Conservation (phyloP, 1,140 invertebrate species). For the Thaumatotibia leucotreta region DNA sequence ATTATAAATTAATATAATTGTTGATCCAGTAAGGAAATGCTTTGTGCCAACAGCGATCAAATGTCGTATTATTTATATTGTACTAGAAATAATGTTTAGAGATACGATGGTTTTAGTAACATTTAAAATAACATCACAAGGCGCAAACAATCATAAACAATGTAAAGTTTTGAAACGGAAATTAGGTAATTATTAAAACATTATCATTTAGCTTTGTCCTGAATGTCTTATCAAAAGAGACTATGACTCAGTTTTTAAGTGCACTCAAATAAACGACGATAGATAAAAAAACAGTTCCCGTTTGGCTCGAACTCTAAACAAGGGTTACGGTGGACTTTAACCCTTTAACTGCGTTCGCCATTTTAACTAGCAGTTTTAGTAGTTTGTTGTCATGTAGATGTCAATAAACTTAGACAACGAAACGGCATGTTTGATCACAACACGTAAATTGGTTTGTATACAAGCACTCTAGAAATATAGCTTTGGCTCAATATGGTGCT, state of each 20-base stretch:
- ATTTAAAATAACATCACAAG: too few relatives aligned
- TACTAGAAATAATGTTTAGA: too few relatives aligned
- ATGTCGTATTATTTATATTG: too few relatives aligned
- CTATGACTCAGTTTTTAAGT: neutral
- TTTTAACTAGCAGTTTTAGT: constrained; percentile 37
- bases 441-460: constrained; percentile 30
- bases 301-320: constrained; percentile 21
- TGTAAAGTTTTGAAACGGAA: too few relatives aligned
- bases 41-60: too few relatives aligned
- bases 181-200: too few relatives aligned
- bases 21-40: too few relatives aligned
- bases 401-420: constrained; percentile 21
- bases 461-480: constrained; percentile 14
- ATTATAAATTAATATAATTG: too few relatives aligned
- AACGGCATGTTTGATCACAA: constrained; percentile 63
- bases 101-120: too few relatives aligned
- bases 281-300: constrained; percentile 16
- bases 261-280: neutral
- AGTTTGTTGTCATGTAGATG: constrained; percentile 23
- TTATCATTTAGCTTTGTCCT: neutral
- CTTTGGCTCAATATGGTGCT: constrained; percentile 21
- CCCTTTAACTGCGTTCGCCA: constrained; percentile 43
- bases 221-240: constrained; percentile 4
- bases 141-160: too few relatives aligned
- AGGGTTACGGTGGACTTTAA: constrained; percentile 51